A percentile compares a stretch with the other conserved stretches of the same genome.
Evolutionary conservation across 2,888 invertebrate genomes (phyloP).

Genomic region (Brassicogethes aeneus): DNA sequence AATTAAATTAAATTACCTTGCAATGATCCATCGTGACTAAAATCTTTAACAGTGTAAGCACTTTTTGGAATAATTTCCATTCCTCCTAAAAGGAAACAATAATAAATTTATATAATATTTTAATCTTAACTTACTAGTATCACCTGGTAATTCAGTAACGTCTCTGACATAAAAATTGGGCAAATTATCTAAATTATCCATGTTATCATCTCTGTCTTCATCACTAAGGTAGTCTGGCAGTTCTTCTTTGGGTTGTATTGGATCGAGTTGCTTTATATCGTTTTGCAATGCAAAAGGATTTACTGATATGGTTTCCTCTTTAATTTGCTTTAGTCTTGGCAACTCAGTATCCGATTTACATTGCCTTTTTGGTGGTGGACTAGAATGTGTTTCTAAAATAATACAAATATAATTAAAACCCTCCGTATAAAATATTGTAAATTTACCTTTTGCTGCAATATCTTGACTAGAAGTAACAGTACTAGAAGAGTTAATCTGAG

Average conservation of each 20-base stretch:
- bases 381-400: conserved; percentile 12
- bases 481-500: conserved; percentile 31
- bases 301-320: conserved; percentile 26
- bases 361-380: conserved; percentile 30
- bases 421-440: background rate
- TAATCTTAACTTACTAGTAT: conserved; percentile 4
- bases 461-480: conserved; percentile 39
- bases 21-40: conserved; percentile 26
- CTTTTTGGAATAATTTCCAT: conserved; percentile 39
- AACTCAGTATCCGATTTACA: conserved; percentile 31
- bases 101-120: too few species aligned
- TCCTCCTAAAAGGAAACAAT: conserved; percentile 28
- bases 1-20: conserved; percentile 34
- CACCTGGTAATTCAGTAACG: conserved; percentile 30
- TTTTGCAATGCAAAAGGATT: conserved; percentile 32
- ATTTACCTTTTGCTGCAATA: conserved; percentile 15
- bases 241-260: conserved; percentile 59
- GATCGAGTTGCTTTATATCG: conserved; percentile 25
- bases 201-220: conserved; percentile 43
- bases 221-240: conserved; percentile 64
- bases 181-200: conserved; percentile 36
- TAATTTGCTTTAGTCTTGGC: conserved; percentile 20
- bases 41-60: conserved; percentile 28
- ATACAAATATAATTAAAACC: background rate
- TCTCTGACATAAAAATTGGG: conserved; percentile 30